Conservation (phyloP, 2,113 vertebrate species). For the Tamias sibiricus region DNA sequence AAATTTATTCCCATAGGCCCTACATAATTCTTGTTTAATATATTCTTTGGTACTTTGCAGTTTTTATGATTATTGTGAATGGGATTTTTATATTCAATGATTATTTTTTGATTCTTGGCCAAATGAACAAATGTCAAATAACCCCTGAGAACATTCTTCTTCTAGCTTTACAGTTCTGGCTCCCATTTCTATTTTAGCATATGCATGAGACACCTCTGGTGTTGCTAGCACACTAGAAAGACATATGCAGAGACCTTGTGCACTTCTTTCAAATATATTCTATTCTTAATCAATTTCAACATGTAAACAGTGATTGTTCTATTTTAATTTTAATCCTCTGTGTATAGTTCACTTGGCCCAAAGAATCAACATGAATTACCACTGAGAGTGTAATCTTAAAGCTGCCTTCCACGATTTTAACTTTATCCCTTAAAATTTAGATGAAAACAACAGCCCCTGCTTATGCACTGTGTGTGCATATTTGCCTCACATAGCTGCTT, state of each 20-base stretch:
- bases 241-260: background rate
- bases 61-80: conserved; percentile 44
- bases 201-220: background rate
- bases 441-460: background rate
- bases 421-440: background rate
- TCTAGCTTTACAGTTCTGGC: background rate
- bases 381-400: background rate
- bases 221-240: background rate
- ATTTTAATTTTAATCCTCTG: conserved; percentile 2
- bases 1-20: conserved; percentile 30
- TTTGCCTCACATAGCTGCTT: background rate
- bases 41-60: background rate
- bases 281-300: background rate
- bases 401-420: background rate
- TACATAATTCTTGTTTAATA: conserved; percentile 30
- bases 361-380: background rate
- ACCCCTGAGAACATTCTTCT: background rate
- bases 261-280: background rate
- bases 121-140: conserved; percentile 28
- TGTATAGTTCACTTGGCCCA: background rate
- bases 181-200: background rate
- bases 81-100: conserved; percentile 37
- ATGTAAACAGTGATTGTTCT: background rate
- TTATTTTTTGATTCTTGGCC: conserved; percentile 49
- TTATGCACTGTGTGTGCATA: background rate